Conservation (phyloP, 2,888 invertebrate genomes). For the Calliscelio sp. region DNA sequence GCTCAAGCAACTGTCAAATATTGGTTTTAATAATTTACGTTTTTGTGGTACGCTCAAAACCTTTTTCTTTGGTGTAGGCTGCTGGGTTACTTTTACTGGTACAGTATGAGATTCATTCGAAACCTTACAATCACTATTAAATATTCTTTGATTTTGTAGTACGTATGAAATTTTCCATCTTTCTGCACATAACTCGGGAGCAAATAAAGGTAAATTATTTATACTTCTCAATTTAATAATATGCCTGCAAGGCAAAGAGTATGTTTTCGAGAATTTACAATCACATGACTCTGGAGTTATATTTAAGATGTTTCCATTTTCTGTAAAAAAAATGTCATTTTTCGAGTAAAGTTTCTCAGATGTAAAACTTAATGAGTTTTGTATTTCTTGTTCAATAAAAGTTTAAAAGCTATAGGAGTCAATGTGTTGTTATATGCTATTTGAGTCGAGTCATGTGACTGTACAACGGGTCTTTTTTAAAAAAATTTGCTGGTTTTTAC, state of each 20-base stretch:
- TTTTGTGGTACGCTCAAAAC: conserved; percentile 10
- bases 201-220: conserved; percentile 5
- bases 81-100: too few species aligned
- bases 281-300: neutral
- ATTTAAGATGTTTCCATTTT: too few species aligned
- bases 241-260: conserved; percentile 29
- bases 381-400: neutral
- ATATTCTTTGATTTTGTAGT: conserved; percentile 5
- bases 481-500: neutral
- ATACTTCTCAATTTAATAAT: conserved; percentile 12
- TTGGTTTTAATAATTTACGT: conserved; percentile 8
- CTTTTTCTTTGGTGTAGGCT: neutral
- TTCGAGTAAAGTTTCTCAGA: neutral
- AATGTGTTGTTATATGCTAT: neutral
- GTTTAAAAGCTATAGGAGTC: neutral
- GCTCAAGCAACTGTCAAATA: neutral
- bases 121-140: neutral
- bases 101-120: neutral
- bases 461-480: conserved; percentile 4
- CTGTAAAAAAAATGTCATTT: too few species aligned
- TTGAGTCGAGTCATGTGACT: neutral
- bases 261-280: neutral
- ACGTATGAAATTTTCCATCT: conserved; percentile 25
- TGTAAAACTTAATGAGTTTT: neutral
- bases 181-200: neutral